Evolutionary conservation across 64 coral and sea anemone genomes (phyloP), one percentile per base, ranked within the genome.

Genomic region (Dendronephthya gigantea): DNA sequence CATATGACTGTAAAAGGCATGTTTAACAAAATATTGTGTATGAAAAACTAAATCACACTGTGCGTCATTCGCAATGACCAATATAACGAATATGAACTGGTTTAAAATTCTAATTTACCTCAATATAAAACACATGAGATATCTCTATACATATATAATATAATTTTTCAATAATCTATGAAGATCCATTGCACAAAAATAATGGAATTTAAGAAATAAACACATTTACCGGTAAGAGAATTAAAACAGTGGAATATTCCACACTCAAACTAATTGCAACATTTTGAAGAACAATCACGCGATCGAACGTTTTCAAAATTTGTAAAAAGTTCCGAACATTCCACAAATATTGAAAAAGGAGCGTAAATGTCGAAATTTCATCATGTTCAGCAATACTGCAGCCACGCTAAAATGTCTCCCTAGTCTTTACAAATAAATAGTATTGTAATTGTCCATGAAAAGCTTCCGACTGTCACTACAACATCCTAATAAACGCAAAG

Each of bases 141-240:
- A 62, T n/a, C 19, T 62, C 55, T n/a, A n/a, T n/a, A n/a, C 55
- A 62, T 62, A 62, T 62, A 62, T 58, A 58, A 58, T 58, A 58
- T 62, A 62, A 62, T 62, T 62, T 62, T 62, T 62, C 55, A 62
- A 62, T 62, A 62, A 62, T 9, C 55, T 62, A 62, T 62, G 12
- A 19, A 62, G 55, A 27, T 45, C 41, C 41, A 45, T 11, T 45
- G 55, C 55, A 62, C 55, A 62, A 62, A 19, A 62, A 62, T 27
- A 62, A 22, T n/a, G 55, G 25, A 62, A 9, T 62, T 62, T 16
- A 27, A 62, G 55, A 62, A 62, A n/a, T 62, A 22, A 62, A 62
- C 19, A 5, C 19, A 62, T 19, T n/a, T 62, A n/a, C n/a, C n/a
- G n/a, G n/a, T n/a, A n/a, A 62, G 55, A 27, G 55, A n/a, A 19